Base-by-base conservation (phyloP, 2,113 vertebrate genomes). In the Strix uralensis region DNA sequence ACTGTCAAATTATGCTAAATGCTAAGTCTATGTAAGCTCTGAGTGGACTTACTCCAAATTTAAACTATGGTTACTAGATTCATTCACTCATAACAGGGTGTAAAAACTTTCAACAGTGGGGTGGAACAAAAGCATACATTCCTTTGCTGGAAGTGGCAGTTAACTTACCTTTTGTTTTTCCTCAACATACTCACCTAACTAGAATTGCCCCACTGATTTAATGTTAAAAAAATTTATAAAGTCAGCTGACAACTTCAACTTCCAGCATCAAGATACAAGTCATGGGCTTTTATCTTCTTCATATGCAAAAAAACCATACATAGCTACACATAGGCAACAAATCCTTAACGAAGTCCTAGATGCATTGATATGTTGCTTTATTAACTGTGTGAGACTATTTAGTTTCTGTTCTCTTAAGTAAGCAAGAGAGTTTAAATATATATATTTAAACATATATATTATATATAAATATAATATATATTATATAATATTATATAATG, bases 121-220 rank as follows among this genome's bases (percentile, higher is more conserved):
- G 47, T 69, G 44, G 57, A 87, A 96, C 47, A 88, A 95, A 94
- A 80, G 25, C 58, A 66, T 15, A 66, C 20, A 46, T 80, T 70
- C 40, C 81, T 94, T 72, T 93, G 46, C 78, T 92, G 74, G 34
- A 91, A 82, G 36, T 40, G 30, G 54, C 17, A 2, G 51, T 59
- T 87, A 77, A 93, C 87, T 95, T 83, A 96, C 94, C 89, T 95
- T 94, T 70, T 95, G 55, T 40, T 90, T 92, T 52, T 40, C 61
- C 32, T 90, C 75, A 89, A 1, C n/a, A 49, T 15, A 74, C 73
- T 96, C 61, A 85, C 62, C 59, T 26, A 4, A 86, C 91, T 22
- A 87, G 51, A 88, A 93, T 10, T 70, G 59, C 46, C 66, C 29
- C 73, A 79, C n/a, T 91, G 61, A 82, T 72, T 91, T 66, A 72